Evolutionary conservation across 2,888 invertebrate species (phyloP), one percentile per base, ranked within the genome.

Genomic region (Endotricha flammealis): DNA sequence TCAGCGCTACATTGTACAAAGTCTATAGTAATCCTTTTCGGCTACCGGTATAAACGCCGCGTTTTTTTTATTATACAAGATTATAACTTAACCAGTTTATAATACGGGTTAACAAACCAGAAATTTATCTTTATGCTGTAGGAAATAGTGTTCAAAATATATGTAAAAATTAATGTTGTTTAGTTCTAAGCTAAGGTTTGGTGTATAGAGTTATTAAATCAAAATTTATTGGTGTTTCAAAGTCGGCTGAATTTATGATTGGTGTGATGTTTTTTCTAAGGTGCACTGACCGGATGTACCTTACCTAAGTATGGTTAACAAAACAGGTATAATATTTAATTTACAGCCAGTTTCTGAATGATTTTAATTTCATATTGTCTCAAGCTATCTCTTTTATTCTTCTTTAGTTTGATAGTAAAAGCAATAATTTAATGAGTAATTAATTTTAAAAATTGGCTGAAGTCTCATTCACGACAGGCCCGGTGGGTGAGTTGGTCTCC

Each of bases 21-120:
- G 64, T 64, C 63, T 66, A 69, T 57, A 68, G 65, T 77, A 80
- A 80, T 79, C 76, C 75, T 72, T 72, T 68, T 70, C 64, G 66
- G 81, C 82, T 81, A 82, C 82, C 78, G 82, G 78, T 79, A 69
- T 69, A 53, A 60, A 62, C 50, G 48, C 55, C 55, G 46, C 44
- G 47, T 53, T 68, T 70, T 68, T 70, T 77, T 72, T 78, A 78
- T 66, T 64, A 56, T 52, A 48, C 41, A 48, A 61, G 71, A 69
- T 76, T 70, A 76, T 59, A 61, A 54, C 48, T 44, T 35, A 43
- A 42, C 12, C 22, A 34, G 23, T 28, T 23, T 4, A 42, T 4
- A 12, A 1, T 14, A 7, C 25, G n/a, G n/a, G n/a, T n/a, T 32
- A 8, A 38, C 0, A 42, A 42, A 36, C 11, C 12, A 29, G 13